Conservation (phyloP, 1,140 invertebrate species). For the Saccostrea glomerata region DNA sequence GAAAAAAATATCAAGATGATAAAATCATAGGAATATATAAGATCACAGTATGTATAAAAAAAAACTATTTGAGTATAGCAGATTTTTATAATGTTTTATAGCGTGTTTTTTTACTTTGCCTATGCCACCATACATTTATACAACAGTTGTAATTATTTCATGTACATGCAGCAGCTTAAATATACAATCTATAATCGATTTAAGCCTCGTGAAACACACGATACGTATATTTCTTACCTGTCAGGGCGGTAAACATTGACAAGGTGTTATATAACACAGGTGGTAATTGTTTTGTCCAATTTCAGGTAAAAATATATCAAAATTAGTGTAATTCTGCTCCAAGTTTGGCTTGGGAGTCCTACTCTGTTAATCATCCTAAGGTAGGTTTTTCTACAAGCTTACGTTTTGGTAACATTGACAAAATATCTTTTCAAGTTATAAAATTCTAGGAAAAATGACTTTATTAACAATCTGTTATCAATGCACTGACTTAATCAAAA, state of each 20-base stretch:
- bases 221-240: constrained; percentile 19
- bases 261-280: background rate
- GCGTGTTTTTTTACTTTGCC: too few relatives aligned
- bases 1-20: too few relatives aligned
- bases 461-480: too few relatives aligned
- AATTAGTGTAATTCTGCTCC: background rate
- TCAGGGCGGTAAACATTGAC: background rate
- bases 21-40: too few relatives aligned
- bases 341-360: background rate
- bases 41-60: background rate
- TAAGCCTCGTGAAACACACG: background rate
- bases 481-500: too few relatives aligned
- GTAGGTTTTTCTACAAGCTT: background rate
- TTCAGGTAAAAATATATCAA: too few relatives aligned
- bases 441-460: too few relatives aligned
- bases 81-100: too few relatives aligned
- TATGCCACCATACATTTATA: too few relatives aligned
- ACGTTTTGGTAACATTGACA: background rate
- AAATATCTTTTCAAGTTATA: background rate
- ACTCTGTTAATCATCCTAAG: background rate
- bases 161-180: background rate
- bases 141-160: too few relatives aligned
- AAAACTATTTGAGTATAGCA: background rate
- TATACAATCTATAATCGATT: background rate
- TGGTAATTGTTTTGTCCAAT: background rate